Evolutionary conservation across 2,797 vertebrate species (phyloP).

Genomic region (Odontamblyopus lacepedii): DNA sequence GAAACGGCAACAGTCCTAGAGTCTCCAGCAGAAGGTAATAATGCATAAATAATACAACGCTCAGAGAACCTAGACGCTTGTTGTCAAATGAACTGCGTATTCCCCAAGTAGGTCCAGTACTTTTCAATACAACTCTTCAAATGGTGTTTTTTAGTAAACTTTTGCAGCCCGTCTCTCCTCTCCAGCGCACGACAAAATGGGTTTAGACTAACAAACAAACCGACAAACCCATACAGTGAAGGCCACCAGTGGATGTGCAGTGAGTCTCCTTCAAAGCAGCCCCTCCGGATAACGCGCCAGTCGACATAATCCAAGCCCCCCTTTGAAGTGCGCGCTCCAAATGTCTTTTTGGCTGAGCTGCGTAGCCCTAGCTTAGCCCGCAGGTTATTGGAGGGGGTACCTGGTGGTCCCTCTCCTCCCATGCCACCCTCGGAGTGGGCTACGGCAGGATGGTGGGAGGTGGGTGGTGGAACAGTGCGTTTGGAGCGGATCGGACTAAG

Average conservation of each 20-base stretch:
- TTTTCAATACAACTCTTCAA: constrained; percentile 40
- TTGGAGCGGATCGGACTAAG: background rate
- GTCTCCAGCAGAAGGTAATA: constrained; percentile 11
- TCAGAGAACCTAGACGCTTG: background rate
- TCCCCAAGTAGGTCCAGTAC: constrained; percentile 24
- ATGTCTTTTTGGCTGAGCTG: constrained; percentile 77
- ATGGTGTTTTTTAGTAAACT: constrained; percentile 45
- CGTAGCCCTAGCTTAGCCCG: constrained; percentile 71
- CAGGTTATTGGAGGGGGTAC: constrained; percentile 75
- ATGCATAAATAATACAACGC: background rate
- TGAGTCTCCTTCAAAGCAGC: constrained; percentile 80
- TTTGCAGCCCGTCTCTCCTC: constrained; percentile 29
- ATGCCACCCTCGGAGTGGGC: constrained; percentile 67
- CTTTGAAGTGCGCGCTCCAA: constrained; percentile 81
- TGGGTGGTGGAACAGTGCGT: no score
- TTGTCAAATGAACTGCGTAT: constrained; percentile 9
- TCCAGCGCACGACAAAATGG: constrained; percentile 67
- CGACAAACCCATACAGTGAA: constrained; percentile 34
- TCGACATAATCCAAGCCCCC: constrained; percentile 76
- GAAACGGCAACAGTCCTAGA: background rate
- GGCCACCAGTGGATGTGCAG: constrained; percentile 75
- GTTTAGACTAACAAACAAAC: constrained; percentile 78
- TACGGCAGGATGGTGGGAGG: constrained; percentile 17
- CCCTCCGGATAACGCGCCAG: constrained; percentile 76
- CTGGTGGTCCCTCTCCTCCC: constrained; percentile 68